phyloP scores from a whole-genome alignment of 2,113 vertebrate species.

The Bambusicola thoracicus region DNA sequence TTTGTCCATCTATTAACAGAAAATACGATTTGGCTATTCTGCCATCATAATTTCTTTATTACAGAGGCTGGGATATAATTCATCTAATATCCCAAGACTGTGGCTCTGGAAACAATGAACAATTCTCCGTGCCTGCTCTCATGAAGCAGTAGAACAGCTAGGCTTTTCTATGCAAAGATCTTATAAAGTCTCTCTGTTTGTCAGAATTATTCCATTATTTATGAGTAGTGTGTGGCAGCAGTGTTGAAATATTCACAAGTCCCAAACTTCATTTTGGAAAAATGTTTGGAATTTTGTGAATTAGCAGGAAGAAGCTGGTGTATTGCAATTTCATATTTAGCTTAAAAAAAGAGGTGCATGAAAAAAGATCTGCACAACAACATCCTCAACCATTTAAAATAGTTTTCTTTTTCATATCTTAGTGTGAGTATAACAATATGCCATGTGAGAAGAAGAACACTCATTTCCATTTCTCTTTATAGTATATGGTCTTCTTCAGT shows the following conservation, averaged over 20 bases:
- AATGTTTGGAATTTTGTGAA: background rate
- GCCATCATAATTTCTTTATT: background rate
- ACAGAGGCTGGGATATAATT: background rate
- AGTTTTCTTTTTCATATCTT: background rate
- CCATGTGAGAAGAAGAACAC: background rate
- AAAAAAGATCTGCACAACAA: background rate
- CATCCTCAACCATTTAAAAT: background rate
- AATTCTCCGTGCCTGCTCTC: background rate
- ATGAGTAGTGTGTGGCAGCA: background rate
- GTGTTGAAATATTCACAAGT: background rate
- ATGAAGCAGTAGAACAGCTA: background rate
- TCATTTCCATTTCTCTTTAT: background rate
- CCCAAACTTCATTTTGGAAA: too few species aligned
- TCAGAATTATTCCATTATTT: background rate
- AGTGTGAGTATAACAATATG: background rate
- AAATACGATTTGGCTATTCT: background rate
- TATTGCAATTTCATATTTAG: background rate
- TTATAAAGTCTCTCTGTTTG: background rate
- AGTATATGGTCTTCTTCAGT: background rate
- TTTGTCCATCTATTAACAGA: background rate
- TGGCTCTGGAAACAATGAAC: background rate
- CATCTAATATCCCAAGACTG: background rate
- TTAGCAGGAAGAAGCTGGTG: conserved; percentile 40
- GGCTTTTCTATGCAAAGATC: background rate
- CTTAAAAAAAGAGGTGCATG: background rate